Evolutionary conservation across 2,888 invertebrate genomes (phyloP).

Genomic region (Tenthredo scrophulariae): DNA sequence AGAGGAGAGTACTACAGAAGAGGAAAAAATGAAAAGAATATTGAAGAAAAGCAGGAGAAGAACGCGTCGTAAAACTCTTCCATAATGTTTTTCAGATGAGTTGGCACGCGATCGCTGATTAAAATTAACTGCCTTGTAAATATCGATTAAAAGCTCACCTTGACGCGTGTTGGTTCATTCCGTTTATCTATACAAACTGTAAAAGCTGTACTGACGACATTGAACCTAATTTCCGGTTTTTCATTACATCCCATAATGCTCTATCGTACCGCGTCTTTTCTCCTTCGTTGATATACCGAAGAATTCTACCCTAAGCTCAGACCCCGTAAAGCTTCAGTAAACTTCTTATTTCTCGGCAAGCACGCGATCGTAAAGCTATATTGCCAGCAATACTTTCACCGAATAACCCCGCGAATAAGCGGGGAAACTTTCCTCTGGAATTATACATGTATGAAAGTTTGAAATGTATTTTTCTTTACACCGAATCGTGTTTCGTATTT

Average conservation of each 20-base stretch:
- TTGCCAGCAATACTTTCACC: constrained; percentile 9
- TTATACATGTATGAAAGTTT: not conserved
- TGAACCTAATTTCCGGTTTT: constrained; percentile 55
- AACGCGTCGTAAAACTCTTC: not conserved
- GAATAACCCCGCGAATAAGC: not conserved
- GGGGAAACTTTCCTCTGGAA: not conserved
- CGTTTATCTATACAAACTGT: constrained; percentile 41
- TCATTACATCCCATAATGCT: not conserved
- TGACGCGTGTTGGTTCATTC: constrained; percentile 63
- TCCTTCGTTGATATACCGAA: not conserved
- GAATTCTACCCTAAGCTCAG: not conserved
- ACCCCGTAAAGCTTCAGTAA: not conserved
- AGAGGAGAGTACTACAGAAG: not conserved
- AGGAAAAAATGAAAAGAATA: not conserved
- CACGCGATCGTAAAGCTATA: constrained; percentile 30
- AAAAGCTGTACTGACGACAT: constrained; percentile 56
- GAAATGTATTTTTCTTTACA: not conserved
- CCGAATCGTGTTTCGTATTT: not conserved
- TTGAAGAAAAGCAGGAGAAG: not conserved
- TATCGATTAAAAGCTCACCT: constrained; percentile 72
- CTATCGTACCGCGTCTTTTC: not conserved
- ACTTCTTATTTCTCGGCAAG: constrained; percentile 9
- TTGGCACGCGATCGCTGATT: constrained; percentile 59
- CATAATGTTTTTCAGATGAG: constrained; percentile 20
- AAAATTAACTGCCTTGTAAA: constrained; percentile 68